These are phyloP conservation scores for Diorhabda sublineata DNA, from an alignment of 1,140 invertebrate genomes.

Conservation along the genomic window DNA sequence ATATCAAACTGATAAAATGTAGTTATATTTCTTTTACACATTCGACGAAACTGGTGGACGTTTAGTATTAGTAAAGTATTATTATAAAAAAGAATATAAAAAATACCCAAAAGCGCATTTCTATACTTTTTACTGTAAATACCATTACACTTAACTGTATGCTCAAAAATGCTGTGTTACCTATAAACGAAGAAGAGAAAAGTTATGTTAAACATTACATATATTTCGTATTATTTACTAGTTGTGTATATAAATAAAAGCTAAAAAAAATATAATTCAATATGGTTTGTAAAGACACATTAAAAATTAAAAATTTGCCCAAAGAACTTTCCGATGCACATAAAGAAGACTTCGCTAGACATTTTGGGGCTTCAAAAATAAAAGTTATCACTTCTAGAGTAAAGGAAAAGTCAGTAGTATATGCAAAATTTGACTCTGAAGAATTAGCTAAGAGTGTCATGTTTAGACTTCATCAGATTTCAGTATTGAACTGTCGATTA, in stretches of 20 bases:
- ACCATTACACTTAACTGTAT: too few species aligned
- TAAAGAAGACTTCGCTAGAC: constrained; percentile 44
- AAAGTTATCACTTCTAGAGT: constrained; percentile 42
- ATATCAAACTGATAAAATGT: too few species aligned
- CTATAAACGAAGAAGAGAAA: too few species aligned
- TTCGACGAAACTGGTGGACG: too few species aligned
- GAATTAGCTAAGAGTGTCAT: constrained; percentile 56
- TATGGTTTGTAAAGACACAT: constrained; percentile 43
- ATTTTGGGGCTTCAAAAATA: constrained; percentile 45
- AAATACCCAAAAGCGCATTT: too few species aligned
- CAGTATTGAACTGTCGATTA: constrained; percentile 55
- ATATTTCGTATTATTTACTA: not conserved
- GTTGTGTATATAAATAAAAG: not conserved
- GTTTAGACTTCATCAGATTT: constrained; percentile 60
- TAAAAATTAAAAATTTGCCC: constrained; percentile 43
- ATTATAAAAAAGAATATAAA: too few species aligned
- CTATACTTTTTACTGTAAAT: too few species aligned
- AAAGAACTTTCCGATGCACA: constrained; percentile 41
- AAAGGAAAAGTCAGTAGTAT: constrained; percentile 42
- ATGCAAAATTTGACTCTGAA: constrained; percentile 56
- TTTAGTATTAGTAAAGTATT: too few species aligned
- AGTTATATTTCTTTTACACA: too few species aligned
- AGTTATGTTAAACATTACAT: too few species aligned
- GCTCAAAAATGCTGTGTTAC: too few species aligned
- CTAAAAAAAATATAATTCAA: constrained; percentile 10